Base-by-base conservation (phyloP, 2,888 invertebrate genomes). In the Microchrysa polita region DNA sequence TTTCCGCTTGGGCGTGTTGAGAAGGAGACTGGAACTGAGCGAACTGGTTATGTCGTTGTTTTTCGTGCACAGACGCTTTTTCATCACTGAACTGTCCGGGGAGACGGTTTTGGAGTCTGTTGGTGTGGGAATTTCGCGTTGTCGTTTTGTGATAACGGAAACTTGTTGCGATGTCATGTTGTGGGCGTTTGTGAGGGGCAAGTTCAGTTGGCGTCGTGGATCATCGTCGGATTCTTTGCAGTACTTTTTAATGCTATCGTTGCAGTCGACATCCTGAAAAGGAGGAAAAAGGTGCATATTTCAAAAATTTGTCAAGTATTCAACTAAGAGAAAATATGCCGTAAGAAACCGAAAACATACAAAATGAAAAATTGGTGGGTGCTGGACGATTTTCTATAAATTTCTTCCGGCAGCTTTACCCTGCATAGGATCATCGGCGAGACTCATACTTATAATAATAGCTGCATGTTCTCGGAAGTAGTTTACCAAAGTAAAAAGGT, bases 1-100 rank as follows among this genome's bases (percentile, higher is more conserved):
- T 55, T 74, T 76, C 18, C 74, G 44, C 71, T 79, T 81, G 5
- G 75, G 76, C 27, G 80, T 80, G 9, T 77, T 44, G 5, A 79
- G 77, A 9, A 55, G 57, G 14, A 77, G 16, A 73, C 84, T 84
- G 1, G 84, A 84, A 72, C 85, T 84, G 0, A 84, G 77, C 0
- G 84, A 84, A 67, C 85, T 84, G 23, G 79, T 78, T 57, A 84
- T 83, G 72, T 84, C 85, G 74, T 84, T 84, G 72, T 81, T 83
- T 76, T 78, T 82, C 4, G 72, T 59, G 73, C 80, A 83, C 42
- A 81, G 78, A 1, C 83, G 81, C 27, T 82, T 83, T 60, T 83
- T 83, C 20, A 76, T 60, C 73, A 81, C 75, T 48, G 77, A 82
- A 71, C 83, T 57, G 34, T 74, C 83, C 0, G 83, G 83, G 34